These are phyloP conservation scores for Drosophila mayri DNA, from an alignment of 1,140 invertebrate species.

Conservation along the genomic window DNA sequence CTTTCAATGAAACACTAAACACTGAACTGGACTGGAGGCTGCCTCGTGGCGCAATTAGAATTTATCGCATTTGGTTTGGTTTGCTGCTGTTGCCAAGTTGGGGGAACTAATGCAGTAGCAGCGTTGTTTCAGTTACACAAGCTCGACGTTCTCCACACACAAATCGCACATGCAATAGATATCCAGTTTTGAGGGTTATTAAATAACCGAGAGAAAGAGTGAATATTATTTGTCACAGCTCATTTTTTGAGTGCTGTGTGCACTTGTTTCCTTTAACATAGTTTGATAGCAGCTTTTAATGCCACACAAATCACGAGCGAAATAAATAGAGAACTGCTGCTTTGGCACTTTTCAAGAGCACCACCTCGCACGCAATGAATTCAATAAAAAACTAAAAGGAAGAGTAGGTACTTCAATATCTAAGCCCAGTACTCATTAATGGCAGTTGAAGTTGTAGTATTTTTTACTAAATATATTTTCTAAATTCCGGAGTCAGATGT, in stretches of 20 bases:
- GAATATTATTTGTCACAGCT: slow-evolving; percentile 11
- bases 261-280: slow-evolving; percentile 52
- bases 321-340: slow-evolving; percentile 11
- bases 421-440: neutral
- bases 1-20: slow-evolving; percentile 29
- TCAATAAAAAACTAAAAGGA: neutral
- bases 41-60: slow-evolving; percentile 72
- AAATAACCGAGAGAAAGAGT: slow-evolving; percentile 8
- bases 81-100: slow-evolving; percentile 51
- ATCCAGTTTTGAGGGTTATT: slow-evolving; percentile 21
- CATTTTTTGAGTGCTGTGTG: neutral
- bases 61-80: slow-evolving; percentile 65
- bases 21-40: slow-evolving; percentile 33
- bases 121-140: slow-evolving; percentile 10
- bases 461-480: neutral
- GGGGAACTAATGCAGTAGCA: slow-evolving; percentile 19
- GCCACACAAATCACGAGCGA: slow-evolving; percentile 49
- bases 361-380: slow-evolving; percentile 7
- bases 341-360: slow-evolving; percentile 53
- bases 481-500: no score
- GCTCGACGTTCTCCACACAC: neutral
- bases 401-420: neutral
- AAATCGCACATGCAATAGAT: slow-evolving; percentile 22
- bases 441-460: neutral
- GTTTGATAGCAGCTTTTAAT: slow-evolving; percentile 49